phyloP scores from a whole-genome alignment of 1,140 invertebrate species.

The Ips typographus region DNA sequence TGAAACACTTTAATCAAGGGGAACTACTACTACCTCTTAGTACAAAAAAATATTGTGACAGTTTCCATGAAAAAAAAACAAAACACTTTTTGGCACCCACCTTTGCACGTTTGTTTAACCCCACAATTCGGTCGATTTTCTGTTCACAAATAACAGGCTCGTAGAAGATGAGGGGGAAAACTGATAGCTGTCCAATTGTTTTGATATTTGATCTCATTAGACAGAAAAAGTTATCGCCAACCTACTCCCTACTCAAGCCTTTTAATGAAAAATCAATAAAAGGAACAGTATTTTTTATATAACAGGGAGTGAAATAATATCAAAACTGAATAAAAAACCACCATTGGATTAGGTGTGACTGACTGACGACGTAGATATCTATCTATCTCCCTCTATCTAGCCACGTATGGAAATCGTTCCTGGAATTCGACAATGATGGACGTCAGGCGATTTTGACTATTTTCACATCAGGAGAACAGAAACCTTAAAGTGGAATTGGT shows the following conservation, averaged over 20 bases:
- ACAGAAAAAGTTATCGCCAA: no score
- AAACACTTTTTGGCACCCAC: no score
- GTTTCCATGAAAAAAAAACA: no score
- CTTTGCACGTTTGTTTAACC: not conserved
- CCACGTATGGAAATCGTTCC: not conserved
- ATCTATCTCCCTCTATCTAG: not conserved
- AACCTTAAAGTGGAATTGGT: not conserved
- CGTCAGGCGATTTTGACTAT: constrained; percentile 28
- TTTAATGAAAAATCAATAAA: not conserved
- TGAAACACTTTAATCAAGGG: no score
- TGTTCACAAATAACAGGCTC: constrained; percentile 15
- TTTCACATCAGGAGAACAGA: constrained; percentile 14
- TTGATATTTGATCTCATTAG: not conserved
- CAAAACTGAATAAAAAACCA: not conserved
- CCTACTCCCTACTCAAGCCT: not conserved
- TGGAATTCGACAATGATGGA: constrained; percentile 23
- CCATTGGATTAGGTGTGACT: not conserved
- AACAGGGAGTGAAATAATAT: not conserved
- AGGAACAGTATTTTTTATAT: not conserved
- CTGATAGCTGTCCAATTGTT: constrained; percentile 15
- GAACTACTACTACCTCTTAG: no score
- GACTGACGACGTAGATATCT: not conserved
- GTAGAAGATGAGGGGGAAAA: not conserved
- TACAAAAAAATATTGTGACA: no score
- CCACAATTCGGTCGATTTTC: constrained; percentile 25